Evolutionary conservation across 2,888 invertebrate genomes (phyloP), one percentile per base, ranked within the genome.

Genomic region (Spialia ferax): DNA sequence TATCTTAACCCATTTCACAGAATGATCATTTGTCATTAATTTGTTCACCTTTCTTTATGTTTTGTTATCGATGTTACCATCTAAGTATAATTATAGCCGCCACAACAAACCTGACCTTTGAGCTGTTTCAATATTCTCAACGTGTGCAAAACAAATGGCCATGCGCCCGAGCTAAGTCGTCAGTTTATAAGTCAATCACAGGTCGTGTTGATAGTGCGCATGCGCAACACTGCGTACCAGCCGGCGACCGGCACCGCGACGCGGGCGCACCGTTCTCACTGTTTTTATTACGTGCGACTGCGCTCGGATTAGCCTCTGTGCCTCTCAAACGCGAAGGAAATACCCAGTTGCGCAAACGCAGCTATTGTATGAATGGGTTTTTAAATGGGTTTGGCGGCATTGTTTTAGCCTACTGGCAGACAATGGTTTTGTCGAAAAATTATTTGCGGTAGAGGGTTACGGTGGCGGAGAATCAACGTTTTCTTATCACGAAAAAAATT

Each of bases 281-380:
- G 75, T 79, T 84, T 87, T 88, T 89, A 85, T 86, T 73, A 69
- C 70, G 69, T 62, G 32, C 23, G 42, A 42, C 32, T 56, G 22
- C 22, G 20, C 50, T 57, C 26, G 38, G 64, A 50, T 48, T 56
- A 50, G n/a, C 45, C 50, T 50, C 10, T 45, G 18, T 50, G 15
- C 50, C 64, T 64, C 56, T 32, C 42, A 56, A 29, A 48, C 63
- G 77, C 35, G 57, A 50, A 20, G 57, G 57, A 64, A 64, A 64
- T 56, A 18, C 32, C 22, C 23, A 6, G 35, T 65, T 65, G 57
- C 64, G 64, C 50, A 65, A 65, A 50, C 35, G 45, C 26, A 2
- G 26, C 64, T 50, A 26, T 65, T 65, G 64, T 64, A 56, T 57
- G 50, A 57, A 65, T 65, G 57, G 50, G 22, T 64, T 65, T 59